These are phyloP conservation scores for Cataglyphis cursor DNA, from an alignment of 2,888 invertebrate genomes.

Conservation along the genomic window DNA sequence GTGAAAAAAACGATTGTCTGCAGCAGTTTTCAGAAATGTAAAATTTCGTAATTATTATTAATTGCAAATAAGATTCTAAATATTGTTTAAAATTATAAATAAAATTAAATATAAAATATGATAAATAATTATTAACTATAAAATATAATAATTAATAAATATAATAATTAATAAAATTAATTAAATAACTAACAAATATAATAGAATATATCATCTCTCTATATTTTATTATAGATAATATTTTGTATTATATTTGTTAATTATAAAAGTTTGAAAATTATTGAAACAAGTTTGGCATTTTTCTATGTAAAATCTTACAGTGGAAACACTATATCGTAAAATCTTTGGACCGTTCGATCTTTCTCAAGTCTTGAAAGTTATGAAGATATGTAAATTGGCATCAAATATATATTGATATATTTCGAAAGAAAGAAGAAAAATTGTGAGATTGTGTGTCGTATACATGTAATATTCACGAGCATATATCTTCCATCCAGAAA, in stretches of 20 bases:
- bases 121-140: no score
- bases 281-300: background rate
- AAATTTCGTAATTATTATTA: background rate
- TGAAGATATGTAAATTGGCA: background rate
- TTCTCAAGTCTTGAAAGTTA: background rate
- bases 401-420: background rate
- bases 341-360: background rate
- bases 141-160: no score
- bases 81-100: background rate
- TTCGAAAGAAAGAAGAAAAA: constrained; percentile 1
- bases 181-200: no score
- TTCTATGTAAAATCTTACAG: constrained; percentile 1
- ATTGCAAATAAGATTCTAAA: background rate
- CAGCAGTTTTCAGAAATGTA: background rate
- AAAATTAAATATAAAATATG: background rate
- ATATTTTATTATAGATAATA: background rate
- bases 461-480: background rate
- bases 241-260: background rate
- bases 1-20: background rate
- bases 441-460: background rate
- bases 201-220: no score
- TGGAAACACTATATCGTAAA: background rate
- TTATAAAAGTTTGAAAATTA: background rate
- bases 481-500: background rate
- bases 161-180: no score